phyloP scores from a whole-genome alignment of 2,113 vertebrate species.

The Vulpes ferrilata region DNA sequence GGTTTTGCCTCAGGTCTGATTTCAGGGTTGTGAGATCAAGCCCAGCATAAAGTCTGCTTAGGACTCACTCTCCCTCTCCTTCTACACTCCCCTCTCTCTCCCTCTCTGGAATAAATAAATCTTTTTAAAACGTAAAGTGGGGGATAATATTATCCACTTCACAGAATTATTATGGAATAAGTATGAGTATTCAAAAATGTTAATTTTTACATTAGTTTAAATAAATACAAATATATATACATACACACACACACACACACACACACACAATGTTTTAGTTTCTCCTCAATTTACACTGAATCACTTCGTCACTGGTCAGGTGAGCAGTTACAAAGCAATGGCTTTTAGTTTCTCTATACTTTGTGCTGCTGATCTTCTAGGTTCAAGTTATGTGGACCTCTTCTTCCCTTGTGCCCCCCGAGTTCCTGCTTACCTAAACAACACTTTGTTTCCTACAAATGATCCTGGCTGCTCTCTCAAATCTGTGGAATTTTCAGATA shows the following conservation, averaged over 20 bases:
- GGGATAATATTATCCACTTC: background rate
- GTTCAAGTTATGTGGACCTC: background rate
- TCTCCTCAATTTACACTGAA: background rate
- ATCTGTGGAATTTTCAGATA: background rate
- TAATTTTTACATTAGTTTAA: background rate
- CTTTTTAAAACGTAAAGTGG: background rate
- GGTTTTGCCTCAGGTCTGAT: background rate
- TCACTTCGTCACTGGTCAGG: background rate
- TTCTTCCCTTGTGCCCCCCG: fast-evolving
- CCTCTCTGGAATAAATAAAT: background rate
- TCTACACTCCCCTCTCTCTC: background rate
- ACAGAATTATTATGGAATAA: background rate
- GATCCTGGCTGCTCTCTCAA: background rate
- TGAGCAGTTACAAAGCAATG: background rate
- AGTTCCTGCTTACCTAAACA: background rate
- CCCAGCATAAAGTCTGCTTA: background rate
- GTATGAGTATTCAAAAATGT: background rate
- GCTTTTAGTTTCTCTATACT: background rate
- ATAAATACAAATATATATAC: background rate
- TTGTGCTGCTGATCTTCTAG: background rate
- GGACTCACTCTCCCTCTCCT: background rate
- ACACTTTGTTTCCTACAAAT: background rate
- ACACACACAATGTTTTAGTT: background rate
- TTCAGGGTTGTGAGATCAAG: background rate
- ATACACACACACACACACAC: background rate